phyloP scores from a whole-genome alignment of 2,888 invertebrate species.

The Ectobius pallidus region DNA sequence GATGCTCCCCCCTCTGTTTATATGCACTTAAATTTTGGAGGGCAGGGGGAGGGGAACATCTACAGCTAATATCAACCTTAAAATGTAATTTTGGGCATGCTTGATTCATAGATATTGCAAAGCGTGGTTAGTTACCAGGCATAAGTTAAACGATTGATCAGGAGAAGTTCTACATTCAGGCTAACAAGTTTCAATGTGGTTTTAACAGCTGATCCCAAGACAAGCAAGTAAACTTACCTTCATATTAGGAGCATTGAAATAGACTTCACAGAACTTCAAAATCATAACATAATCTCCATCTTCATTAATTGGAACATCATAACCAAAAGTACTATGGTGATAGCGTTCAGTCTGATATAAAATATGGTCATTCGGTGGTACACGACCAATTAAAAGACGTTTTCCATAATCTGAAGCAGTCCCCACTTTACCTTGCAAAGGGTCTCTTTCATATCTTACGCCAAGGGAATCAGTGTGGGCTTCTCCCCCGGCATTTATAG shows the following conservation, averaged over 20 bases:
- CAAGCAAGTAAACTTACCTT: no score
- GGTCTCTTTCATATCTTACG: conserved; percentile 86
- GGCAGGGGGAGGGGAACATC: no score
- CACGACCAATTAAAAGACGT: conserved; percentile 84
- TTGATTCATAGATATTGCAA: no score
- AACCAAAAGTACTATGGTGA: conserved; percentile 92
- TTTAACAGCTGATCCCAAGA: no score
- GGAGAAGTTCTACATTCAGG: no score
- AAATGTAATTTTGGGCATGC: no score
- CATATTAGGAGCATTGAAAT: conserved; percentile 91
- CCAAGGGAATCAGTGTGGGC: conserved; percentile 87
- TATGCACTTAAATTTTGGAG: no score
- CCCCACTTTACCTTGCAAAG: conserved; percentile 75
- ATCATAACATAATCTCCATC: conserved; percentile 95
- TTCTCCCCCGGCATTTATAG: conserved; percentile 90
- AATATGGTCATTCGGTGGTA: conserved; percentile 80
- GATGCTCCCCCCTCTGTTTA: no score
- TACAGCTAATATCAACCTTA: no score
- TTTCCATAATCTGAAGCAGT: conserved; percentile 94
- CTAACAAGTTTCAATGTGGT: no score
- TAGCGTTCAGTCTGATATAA: conserved; percentile 96
- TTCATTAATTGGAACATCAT: conserved; percentile 84
- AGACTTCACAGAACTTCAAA: conserved; percentile 96
- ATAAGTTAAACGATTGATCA: no score
- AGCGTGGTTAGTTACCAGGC: no score